These are phyloP conservation scores for Hydroisotoma schaefferi DNA, from an alignment of 2,888 invertebrate species.

Conservation along the genomic window DNA sequence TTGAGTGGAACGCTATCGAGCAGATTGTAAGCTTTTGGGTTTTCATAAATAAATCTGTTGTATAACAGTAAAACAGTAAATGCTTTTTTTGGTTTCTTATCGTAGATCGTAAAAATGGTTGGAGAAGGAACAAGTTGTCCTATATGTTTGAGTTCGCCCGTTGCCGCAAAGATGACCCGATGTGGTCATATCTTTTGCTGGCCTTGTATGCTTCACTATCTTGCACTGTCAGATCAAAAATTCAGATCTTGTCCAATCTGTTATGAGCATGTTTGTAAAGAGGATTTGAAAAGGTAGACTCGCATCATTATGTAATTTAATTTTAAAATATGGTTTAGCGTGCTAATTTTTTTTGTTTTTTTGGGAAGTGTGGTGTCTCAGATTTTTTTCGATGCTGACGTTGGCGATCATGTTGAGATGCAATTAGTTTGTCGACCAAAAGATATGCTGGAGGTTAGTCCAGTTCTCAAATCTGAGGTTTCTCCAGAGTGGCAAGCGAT, in stretches of 20 bases:
- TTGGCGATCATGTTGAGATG: slow-evolving; percentile 70
- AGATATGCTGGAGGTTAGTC: slow-evolving; percentile 60
- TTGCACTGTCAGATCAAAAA: slow-evolving; percentile 76
- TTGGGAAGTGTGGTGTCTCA: slow-evolving; percentile 60
- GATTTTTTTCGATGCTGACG: slow-evolving; percentile 57
- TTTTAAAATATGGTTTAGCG: neutral
- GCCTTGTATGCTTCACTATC: slow-evolving; percentile 90
- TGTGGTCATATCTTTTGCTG: slow-evolving; percentile 97
- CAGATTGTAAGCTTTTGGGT: slow-evolving; percentile 71
- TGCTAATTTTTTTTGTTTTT: neutral
- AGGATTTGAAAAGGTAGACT: slow-evolving; percentile 74
- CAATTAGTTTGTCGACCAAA: slow-evolving; percentile 80
- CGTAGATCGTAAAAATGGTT: slow-evolving; percentile 35
- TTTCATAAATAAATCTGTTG: neutral
- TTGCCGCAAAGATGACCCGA: slow-evolving; percentile 84
- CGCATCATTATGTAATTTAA: neutral
- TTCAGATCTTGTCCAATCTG: slow-evolving; percentile 91
- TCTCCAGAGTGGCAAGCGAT: slow-evolving; percentile 53
- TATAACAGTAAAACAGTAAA: neutral
- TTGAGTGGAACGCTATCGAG: slow-evolving; percentile 88
- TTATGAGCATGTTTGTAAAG: slow-evolving; percentile 71
- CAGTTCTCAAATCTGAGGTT: slow-evolving; percentile 48
- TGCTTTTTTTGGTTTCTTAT: neutral
- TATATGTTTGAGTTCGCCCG: slow-evolving; percentile 82
- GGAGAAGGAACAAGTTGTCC: slow-evolving; percentile 73